These are phyloP conservation scores for Ormyrus nitidulus DNA, from an alignment of 2,888 invertebrate genomes.

Conservation along the genomic window DNA sequence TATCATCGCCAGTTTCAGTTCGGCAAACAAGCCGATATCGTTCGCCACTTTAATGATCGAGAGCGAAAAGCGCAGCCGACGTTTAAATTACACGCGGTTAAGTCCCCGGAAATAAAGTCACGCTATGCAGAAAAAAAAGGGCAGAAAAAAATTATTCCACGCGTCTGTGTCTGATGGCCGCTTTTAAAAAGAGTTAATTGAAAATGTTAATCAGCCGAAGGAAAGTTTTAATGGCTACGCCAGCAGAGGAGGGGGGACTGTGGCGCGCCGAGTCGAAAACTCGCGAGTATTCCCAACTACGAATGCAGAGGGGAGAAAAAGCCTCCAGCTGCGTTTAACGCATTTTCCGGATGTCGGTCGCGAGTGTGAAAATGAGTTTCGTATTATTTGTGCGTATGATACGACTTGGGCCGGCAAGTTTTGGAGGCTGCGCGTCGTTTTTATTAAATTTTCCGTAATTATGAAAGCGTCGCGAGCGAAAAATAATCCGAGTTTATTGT, in stretches of 20 bases:
- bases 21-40: no score
- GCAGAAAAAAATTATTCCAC: neutral
- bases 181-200: slow-evolving; percentile 46
- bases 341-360: slow-evolving; percentile 32
- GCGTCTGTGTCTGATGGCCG: neutral
- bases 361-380: slow-evolving; percentile 46
- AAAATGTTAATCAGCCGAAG: slow-evolving; percentile 50
- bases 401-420: neutral
- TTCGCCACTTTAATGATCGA: neutral
- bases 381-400: slow-evolving; percentile 19
- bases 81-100: neutral
- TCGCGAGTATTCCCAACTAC: slow-evolving; percentile 4
- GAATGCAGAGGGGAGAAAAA: slow-evolving; percentile 11
- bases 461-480: neutral
- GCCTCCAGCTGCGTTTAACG: slow-evolving; percentile 43
- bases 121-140: neutral
- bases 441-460: slow-evolving; percentile 41
- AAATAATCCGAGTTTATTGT: slow-evolving; percentile 12
- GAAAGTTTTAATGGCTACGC: slow-evolving; percentile 49
- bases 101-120: neutral
- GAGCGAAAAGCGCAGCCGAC: neutral
- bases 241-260: neutral
- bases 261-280: slow-evolving; percentile 18
- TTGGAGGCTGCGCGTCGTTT: neutral
- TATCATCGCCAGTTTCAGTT: no score